These are phyloP conservation scores for Neomorphus geoffroyi DNA, from an alignment of 2,797 vertebrate genomes.

Conservation along the genomic window DNA sequence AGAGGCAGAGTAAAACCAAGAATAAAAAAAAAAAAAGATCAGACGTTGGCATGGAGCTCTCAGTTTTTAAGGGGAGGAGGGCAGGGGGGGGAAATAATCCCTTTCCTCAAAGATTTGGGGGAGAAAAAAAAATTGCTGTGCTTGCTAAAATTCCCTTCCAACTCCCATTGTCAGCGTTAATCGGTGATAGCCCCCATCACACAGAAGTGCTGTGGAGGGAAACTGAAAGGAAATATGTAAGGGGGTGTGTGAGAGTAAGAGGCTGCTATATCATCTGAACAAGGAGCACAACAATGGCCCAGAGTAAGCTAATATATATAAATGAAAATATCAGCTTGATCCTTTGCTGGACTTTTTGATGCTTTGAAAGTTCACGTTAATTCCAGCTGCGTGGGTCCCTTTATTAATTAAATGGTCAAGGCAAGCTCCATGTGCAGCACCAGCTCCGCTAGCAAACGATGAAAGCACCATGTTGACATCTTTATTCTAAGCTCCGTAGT, in stretches of 20 bases:
- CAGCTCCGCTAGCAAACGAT: conserved; percentile 6
- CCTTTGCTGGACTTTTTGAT: conserved; percentile 62
- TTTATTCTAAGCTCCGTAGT: conserved; percentile 56
- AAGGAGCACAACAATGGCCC: conserved; percentile 23
- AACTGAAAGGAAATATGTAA: conserved; percentile 61
- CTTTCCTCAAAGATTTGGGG: conserved; percentile 50
- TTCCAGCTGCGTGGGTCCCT: conserved; percentile 66
- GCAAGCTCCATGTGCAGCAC: conserved; percentile 57
- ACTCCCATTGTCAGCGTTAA: conserved; percentile 61
- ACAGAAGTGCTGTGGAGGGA: conserved; percentile 25
- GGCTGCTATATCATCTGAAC: conserved; percentile 47
- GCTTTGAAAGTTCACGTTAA: conserved; percentile 68
- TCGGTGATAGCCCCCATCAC: conserved; percentile 62
- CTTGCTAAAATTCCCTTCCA: conserved; percentile 61
- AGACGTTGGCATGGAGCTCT: background rate
- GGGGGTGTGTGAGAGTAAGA: conserved; percentile 26
- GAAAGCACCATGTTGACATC: conserved; percentile 67
- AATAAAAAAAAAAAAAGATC: conserved; percentile 10
- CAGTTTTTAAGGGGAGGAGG: background rate
- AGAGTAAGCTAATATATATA: conserved; percentile 66
- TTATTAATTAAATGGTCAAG: conserved; percentile 73
- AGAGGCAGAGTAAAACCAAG: conserved; percentile 8
- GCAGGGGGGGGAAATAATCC: conserved; percentile 19
- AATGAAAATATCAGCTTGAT: conserved; percentile 73
- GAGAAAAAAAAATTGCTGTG: conserved; percentile 18